Conservation (phyloP, 2,888 invertebrate genomes). For the Tetragonisca angustula region DNA sequence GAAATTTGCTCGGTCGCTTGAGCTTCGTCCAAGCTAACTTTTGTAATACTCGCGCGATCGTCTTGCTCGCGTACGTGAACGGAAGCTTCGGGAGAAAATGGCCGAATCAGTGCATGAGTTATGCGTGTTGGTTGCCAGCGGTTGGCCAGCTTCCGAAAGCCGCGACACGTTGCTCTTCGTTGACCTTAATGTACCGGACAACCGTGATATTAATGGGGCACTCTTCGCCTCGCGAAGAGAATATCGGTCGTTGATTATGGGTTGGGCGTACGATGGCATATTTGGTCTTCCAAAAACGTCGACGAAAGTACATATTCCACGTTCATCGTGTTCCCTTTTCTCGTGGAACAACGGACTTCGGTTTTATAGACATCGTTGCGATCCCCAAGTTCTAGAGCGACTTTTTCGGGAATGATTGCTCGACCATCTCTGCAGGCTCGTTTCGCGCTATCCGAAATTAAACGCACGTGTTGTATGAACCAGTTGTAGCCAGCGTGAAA, state of each 20-base stretch:
- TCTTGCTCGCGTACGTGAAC: background rate
- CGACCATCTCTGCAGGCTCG: conserved; percentile 3
- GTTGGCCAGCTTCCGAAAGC: conserved; percentile 46
- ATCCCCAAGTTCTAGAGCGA: background rate
- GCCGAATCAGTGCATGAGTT: conserved; percentile 21
- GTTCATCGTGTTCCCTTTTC: background rate
- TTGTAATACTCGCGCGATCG: background rate
- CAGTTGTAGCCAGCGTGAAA: background rate
- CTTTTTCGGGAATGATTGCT: background rate
- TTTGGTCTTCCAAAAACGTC: background rate
- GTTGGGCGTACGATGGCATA: background rate
- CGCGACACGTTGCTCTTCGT: conserved; percentile 28
- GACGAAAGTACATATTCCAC: conserved; percentile 19
- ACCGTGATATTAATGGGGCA: conserved; percentile 45
- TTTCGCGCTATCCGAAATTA: background rate
- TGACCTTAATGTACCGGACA: conserved; percentile 42
- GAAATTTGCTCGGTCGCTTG: conserved; percentile 20
- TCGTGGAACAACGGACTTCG: background rate
- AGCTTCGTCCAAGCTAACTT: background rate
- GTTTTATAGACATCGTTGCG: conserved; percentile 20
- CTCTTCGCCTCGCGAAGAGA: conserved; percentile 18
- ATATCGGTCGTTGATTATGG: conserved; percentile 30
- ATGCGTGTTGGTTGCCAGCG: conserved; percentile 39
- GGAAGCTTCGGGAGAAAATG: background rate
- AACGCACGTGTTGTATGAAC: background rate